Conservation (phyloP, 2,113 vertebrate genomes). For the Phaethon lepturus region DNA sequence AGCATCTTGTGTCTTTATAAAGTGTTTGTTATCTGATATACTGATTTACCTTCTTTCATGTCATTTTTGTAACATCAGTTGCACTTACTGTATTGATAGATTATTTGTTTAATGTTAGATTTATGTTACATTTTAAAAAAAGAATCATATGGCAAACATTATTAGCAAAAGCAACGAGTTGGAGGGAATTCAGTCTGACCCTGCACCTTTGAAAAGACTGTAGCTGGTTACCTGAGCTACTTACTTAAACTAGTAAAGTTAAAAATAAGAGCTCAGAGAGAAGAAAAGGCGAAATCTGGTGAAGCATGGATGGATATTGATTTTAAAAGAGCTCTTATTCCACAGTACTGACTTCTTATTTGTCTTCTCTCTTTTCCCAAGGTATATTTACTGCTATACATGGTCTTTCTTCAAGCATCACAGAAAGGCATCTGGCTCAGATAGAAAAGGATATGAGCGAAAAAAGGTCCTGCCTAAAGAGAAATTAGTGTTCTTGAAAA, state of each 20-base stretch:
- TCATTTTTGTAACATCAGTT: neutral
- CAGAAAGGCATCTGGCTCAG: neutral
- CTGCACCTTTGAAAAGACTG: neutral
- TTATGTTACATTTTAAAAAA: neutral
- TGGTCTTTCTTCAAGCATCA: neutral
- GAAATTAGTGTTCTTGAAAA: neutral
- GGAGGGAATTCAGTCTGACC: neutral
- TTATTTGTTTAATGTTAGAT: neutral
- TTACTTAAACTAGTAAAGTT: neutral
- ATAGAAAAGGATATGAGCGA: neutral
- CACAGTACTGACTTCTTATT: neutral
- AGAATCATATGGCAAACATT: neutral
- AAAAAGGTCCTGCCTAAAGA: slow-evolving; percentile 5
- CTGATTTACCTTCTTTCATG: neutral
- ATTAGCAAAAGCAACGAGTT: neutral
- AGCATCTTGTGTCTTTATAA: neutral
- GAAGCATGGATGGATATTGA: neutral
- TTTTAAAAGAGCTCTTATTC: slow-evolving; percentile 7
- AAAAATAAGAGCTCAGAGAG: slow-evolving; percentile 1
- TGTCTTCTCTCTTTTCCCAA: neutral
- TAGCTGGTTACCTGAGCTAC: neutral
- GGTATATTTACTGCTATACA: neutral
- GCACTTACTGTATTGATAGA: neutral
- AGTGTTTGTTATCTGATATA: neutral
- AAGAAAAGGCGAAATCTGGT: neutral